Base-by-base conservation (phyloP, 2,888 invertebrate species). In the Danaus chrysippus region DNA sequence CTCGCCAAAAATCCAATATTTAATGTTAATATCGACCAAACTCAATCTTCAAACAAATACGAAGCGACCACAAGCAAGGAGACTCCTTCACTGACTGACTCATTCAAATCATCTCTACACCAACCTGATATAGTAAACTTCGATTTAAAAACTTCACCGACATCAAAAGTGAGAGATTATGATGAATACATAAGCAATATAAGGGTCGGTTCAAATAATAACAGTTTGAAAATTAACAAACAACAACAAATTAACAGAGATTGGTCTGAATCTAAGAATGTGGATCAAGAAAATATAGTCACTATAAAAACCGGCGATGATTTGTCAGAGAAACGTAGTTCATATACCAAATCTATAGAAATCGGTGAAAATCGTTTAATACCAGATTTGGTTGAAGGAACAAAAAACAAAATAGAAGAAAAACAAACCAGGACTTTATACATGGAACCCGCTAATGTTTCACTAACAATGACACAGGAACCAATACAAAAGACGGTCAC, bases 81-180 rank as follows among this genome's bases (percentile, higher is more conserved):
- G 15, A 70, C 72, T 1, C 70, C 80, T 41, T 78, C 78, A 52
- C 74, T 86, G 75, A 89, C 89, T 19, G 90, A 89, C 59, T 76
- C 88, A 0, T 84, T 84, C 12, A 91, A 91, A 75, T 87, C 90
- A 12, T 73, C 84, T 11, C 78, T 84, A 74, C 91, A 91, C 68
- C 91, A 91, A 76, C 91, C 91, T 15, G 91, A 91, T 65, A 87
- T 91, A 41, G 91, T 91, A 0, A 91, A 91, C 64, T 89, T 91
- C 67, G 89, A 90, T 73, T 76, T 91, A 42, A 91, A 91, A 78
- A 67, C 82, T 44, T 72, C 79, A 46, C 52, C 55, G 3, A 77
- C 83, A 57, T 72, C 77, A n/a, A 87, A 84, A 74, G 62, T 70
- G 23, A 81, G 72, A 69, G 87, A 87, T 15, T 84, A 87, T 53